phyloP scores from a whole-genome alignment of 92 coral and sea anemone species.

The Phenganax subtilis region DNA sequence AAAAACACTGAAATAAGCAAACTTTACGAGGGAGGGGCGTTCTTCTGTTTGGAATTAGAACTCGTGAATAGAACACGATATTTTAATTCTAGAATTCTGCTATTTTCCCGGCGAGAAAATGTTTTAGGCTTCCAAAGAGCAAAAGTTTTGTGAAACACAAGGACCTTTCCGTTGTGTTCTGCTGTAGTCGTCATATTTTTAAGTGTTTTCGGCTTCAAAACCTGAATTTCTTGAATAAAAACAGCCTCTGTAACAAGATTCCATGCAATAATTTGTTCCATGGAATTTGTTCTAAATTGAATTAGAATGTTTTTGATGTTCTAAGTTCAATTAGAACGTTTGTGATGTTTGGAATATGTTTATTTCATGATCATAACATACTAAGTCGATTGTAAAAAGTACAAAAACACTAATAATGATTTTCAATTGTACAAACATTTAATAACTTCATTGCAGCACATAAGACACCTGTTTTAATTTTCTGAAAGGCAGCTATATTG shows the following conservation, averaged over 20 bases:
- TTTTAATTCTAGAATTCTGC: neutral
- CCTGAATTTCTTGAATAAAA: neutral
- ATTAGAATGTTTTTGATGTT: neutral
- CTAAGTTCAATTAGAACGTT: neutral
- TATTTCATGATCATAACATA: neutral
- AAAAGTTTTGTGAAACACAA: slow-evolving; percentile 1
- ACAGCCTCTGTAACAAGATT: neutral
- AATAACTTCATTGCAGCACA: neutral
- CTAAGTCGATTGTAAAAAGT: neutral
- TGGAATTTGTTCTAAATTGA: neutral
- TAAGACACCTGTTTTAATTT: neutral
- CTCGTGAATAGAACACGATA: neutral
- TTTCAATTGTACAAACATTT: neutral
- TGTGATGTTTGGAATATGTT: neutral
- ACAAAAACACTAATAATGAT: neutral
- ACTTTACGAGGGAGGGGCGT: neutral
- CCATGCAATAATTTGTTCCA: slow-evolving; percentile 1
- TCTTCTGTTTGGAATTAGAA: neutral
- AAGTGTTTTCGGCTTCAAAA: neutral
- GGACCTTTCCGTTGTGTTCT: slow-evolving; percentile 10
- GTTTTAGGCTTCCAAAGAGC: neutral
- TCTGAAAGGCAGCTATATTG: neutral
- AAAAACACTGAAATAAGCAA: neutral
- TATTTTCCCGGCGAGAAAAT: neutral
- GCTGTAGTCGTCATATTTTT: neutral